Evolutionary conservation across 1,140 invertebrate species (phyloP).

Genomic region (Microplitis mediator): DNA sequence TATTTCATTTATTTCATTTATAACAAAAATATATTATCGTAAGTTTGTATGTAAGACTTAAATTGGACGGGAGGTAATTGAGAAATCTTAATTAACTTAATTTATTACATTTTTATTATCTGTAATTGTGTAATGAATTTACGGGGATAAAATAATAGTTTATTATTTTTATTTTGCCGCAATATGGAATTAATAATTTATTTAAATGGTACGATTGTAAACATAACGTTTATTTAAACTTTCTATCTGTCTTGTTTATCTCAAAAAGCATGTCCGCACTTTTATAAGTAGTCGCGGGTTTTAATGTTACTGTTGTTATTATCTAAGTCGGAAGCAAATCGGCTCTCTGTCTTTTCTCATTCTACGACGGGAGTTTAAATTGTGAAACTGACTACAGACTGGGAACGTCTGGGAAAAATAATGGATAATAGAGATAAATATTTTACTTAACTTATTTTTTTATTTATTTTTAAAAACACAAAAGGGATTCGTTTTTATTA

Average conservation of each 20-base stretch:
- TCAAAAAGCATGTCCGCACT: slow-evolving; percentile 39
- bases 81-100: no score
- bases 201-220: no score
- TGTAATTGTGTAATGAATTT: no score
- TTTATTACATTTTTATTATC: no score
- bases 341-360: slow-evolving; percentile 24
- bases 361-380: neutral
- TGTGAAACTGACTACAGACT: slow-evolving; percentile 29
- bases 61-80: no score
- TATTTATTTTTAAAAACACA: neutral
- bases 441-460: neutral
- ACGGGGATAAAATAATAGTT: no score
- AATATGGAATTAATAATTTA: neutral
- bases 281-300: neutral
- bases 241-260: slow-evolving; percentile 54
- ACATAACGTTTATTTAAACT: slow-evolving; percentile 43
- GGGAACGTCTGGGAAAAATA: neutral
- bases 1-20: no score
- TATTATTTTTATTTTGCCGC: neutral
- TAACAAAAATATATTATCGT: no score
- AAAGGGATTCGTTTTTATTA: no score
- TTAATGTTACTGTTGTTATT: slow-evolving; percentile 24
- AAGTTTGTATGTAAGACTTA: no score
- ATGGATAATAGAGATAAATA: neutral
- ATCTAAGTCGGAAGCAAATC: slow-evolving; percentile 52